Evolutionary conservation across 2,888 invertebrate species (phyloP).

Genomic region (Craniophora ligustri): DNA sequence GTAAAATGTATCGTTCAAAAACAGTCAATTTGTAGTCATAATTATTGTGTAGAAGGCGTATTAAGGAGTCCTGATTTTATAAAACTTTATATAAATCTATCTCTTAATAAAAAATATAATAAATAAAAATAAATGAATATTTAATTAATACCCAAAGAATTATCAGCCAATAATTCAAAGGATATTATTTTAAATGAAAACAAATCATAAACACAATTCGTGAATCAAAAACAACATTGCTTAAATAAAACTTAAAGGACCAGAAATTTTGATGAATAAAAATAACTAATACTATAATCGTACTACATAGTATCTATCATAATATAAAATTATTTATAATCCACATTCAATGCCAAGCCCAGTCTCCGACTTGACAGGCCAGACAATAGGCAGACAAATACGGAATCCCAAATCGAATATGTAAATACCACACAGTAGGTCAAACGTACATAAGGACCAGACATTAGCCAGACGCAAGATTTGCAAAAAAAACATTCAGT

Average conservation of each 20-base stretch:
- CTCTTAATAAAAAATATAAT: not conserved
- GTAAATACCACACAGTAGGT: constrained; percentile 38
- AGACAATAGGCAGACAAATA: constrained; percentile 54
- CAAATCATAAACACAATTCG: not conserved
- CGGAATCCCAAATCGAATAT: constrained; percentile 48
- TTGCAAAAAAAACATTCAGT: not conserved
- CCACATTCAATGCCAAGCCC: constrained; percentile 45
- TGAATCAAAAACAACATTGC: constrained; percentile 1
- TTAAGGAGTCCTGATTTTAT: no score
- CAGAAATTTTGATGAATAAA: no score
- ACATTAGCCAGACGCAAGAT: constrained; percentile 3
- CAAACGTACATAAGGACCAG: constrained; percentile 12
- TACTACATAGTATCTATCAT: constrained; percentile 37
- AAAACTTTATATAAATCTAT: no score
- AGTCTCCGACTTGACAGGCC: constrained; percentile 20
- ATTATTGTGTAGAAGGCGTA: no score
- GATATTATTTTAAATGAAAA: constrained; percentile 41
- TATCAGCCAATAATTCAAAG: constrained; percentile 73
- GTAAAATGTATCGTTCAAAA: no score
- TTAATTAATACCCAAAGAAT: constrained; percentile 59
- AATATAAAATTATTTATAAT: constrained; percentile 49
- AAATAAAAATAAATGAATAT: not conserved
- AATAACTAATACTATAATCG: constrained; percentile 16
- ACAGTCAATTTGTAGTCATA: no score
- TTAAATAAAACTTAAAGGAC: constrained; percentile 5